These are phyloP conservation scores for Atherinosoma microstoma DNA, from an alignment of 2,797 vertebrate species.

Conservation along the genomic window DNA sequence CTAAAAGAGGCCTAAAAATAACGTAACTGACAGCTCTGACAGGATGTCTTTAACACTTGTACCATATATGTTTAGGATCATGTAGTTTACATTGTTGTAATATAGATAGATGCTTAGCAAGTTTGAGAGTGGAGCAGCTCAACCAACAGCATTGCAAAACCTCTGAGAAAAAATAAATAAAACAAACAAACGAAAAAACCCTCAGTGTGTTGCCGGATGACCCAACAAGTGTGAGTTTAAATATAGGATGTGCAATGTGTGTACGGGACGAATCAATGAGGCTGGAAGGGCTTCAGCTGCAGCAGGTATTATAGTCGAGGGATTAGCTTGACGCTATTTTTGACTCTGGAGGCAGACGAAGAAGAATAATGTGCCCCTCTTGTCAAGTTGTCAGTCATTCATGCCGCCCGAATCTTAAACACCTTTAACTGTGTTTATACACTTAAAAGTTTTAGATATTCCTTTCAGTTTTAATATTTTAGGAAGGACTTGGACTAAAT, in stretches of 20 bases:
- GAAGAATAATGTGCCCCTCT: conserved; percentile 65
- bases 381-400: conserved; percentile 38
- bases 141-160: not conserved
- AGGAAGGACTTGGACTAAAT: not conserved
- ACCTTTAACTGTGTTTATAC: not conserved
- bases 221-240: conserved; percentile 54
- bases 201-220: conserved; percentile 13
- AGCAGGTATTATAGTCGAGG: conserved; percentile 73
- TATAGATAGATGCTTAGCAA: conserved; percentile 14
- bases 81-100: not conserved
- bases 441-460: not conserved
- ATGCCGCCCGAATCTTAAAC: conserved; percentile 11
- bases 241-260: conserved; percentile 70
- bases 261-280: conserved; percentile 56
- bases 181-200: not conserved
- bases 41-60: conserved; percentile 21
- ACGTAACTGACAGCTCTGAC: conserved; percentile 13
- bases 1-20: conserved; percentile 47
- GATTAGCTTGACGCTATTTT: conserved; percentile 82
- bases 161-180: not conserved
- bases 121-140: not conserved
- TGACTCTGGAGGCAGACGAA: conserved; percentile 48
- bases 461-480: not conserved
- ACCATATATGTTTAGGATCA: conserved; percentile 14
- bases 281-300: conserved; percentile 43